phyloP scores from a whole-genome alignment of 2,888 invertebrate species.

The Trissolcus brochymenae region DNA sequence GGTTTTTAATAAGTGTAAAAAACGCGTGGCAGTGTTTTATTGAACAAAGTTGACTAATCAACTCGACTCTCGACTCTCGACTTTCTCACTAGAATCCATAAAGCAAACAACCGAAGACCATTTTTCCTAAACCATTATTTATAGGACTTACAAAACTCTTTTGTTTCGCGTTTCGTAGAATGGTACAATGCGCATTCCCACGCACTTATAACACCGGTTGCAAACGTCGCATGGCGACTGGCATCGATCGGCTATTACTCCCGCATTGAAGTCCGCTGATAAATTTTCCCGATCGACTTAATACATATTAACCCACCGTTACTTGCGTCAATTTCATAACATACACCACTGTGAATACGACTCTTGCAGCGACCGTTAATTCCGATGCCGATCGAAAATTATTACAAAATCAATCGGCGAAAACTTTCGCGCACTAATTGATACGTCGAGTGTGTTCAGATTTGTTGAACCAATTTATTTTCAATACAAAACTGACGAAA shows the following conservation, averaged over 20 bases:
- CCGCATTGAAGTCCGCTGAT: slow-evolving; percentile 46
- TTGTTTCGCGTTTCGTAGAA: slow-evolving; percentile 52
- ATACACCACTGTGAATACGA: slow-evolving; percentile 14
- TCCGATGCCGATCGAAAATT: slow-evolving; percentile 27
- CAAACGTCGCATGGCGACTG: slow-evolving; percentile 47
- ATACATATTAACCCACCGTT: slow-evolving; percentile 44
- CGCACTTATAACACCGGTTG: slow-evolving; percentile 54
- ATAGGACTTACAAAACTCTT: slow-evolving; percentile 51
- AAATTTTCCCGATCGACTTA: slow-evolving; percentile 51
- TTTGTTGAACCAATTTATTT: too few species aligned
- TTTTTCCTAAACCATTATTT: slow-evolving; percentile 45
- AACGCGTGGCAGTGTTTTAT: slow-evolving; percentile 8
- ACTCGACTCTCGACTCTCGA: slow-evolving; percentile 18
- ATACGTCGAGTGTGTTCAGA: background rate
- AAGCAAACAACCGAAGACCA: slow-evolving; percentile 18
- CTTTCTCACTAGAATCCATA: slow-evolving; percentile 38
- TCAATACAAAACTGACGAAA: too few species aligned
- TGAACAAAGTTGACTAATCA: slow-evolving; percentile 29
- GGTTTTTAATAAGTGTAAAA: background rate
- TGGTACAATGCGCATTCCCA: slow-evolving; percentile 53
- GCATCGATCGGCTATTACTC: slow-evolving; percentile 53
- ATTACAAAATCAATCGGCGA: slow-evolving; percentile 22
- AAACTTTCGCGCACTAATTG: slow-evolving; percentile 17
- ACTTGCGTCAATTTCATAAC: slow-evolving; percentile 48
- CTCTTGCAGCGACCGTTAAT: slow-evolving; percentile 33